Percentiles rank a stretch among this genome's conserved stretches.
Evolutionary conservation across 1,140 invertebrate species (phyloP).

Genomic region (Hestina assimilis): DNA sequence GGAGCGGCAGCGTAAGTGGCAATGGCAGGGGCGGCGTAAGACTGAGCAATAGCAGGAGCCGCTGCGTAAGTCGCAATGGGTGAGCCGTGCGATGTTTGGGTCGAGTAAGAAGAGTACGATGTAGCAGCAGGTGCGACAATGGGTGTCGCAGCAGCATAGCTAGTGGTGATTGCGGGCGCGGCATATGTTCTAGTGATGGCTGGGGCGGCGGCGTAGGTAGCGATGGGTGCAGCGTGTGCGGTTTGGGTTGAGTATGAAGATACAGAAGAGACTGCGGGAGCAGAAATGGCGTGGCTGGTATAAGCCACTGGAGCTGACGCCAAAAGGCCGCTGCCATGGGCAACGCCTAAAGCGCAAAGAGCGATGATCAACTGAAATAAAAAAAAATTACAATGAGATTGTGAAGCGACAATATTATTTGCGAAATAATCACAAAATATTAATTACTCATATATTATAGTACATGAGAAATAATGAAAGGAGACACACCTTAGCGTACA

Average conservation of each 20-base stretch:
- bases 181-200: slow-evolving; percentile 23
- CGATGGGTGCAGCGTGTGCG: slow-evolving; percentile 37
- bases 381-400: no score
- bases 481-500: slow-evolving; percentile 24
- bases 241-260: slow-evolving; percentile 49
- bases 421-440: no score
- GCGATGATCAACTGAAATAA: slow-evolving; percentile 40
- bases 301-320: slow-evolving; percentile 16
- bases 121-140: slow-evolving; percentile 5
- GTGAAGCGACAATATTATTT: no score
- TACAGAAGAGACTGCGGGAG: slow-evolving; percentile 47
- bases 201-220: slow-evolving; percentile 34
- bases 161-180: slow-evolving; percentile 31
- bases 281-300: slow-evolving; percentile 30
- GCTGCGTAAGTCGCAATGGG: neutral
- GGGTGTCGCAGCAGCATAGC: neutral
- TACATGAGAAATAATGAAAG: neutral
- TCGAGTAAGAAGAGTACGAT: slow-evolving; percentile 14
- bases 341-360: slow-evolving; percentile 40
- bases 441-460: neutral
- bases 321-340: slow-evolving; percentile 34
- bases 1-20: slow-evolving; percentile 34
- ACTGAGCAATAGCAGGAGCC: neutral
- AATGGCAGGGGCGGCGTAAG: slow-evolving; percentile 20
- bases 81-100: neutral